Conservation (phyloP, 2,888 invertebrate genomes). For the Salpingus planirostris region DNA sequence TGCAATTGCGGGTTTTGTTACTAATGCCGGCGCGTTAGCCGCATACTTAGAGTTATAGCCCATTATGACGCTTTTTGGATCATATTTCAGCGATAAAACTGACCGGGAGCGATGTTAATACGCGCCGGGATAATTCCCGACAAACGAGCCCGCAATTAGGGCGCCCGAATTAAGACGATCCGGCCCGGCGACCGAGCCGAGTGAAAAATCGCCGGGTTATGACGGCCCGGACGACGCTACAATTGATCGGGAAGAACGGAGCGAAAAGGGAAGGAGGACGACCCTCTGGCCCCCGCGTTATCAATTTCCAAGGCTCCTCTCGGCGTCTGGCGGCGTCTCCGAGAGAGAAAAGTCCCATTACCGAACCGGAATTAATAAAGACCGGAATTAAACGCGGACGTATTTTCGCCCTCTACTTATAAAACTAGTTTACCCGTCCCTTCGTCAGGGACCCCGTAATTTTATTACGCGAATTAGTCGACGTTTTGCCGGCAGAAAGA, state of each 20-base stretch:
- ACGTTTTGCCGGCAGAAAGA: conserved; percentile 14
- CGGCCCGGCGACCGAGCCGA: no score
- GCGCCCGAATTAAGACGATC: no score
- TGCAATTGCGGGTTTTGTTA: conserved; percentile 33
- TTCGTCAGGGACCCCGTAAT: conserved; percentile 17
- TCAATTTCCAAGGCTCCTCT: no score
- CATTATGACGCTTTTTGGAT: conserved; percentile 25
- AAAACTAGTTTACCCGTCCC: conserved; percentile 11
- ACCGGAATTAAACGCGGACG: conserved; percentile 17
- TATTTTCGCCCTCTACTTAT: conserved; percentile 16
- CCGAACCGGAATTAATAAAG: no score
- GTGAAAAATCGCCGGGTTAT: no score
- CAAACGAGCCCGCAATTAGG: no score
- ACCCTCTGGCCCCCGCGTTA: no score
- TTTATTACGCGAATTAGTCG: conserved; percentile 21
- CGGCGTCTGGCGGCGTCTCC: no score
- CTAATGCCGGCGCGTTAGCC: conserved; percentile 26
- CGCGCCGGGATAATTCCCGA: no score
- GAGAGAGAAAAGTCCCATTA: no score
- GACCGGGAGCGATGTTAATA: conserved; percentile 11
- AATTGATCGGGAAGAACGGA: no score
- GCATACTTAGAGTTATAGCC: conserved; percentile 30
- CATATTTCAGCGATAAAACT: conserved; percentile 15
- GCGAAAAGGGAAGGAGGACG: conserved; percentile 15
- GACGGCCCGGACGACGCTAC: no score